Evolutionary conservation across 1,140 invertebrate species (phyloP).

Genomic region (Drosophila ironensis): DNA sequence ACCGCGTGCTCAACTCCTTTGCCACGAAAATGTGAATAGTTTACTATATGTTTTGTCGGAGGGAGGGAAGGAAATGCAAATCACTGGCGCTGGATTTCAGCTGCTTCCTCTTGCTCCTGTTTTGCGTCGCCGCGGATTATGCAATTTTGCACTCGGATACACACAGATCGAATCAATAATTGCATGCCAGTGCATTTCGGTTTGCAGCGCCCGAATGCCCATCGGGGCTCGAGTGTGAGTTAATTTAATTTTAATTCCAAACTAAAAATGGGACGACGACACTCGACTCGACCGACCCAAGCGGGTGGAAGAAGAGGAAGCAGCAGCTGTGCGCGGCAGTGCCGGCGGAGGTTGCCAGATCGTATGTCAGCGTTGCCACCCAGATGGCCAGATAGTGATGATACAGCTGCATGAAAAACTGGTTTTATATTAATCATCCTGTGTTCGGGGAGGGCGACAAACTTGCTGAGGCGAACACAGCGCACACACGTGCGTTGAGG

Average conservation of each 20-base stretch:
- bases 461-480: no score
- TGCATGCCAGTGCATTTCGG: constrained; percentile 40
- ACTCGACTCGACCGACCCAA: constrained; percentile 34
- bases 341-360: constrained; percentile 14
- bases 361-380: constrained; percentile 1
- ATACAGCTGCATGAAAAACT: constrained; percentile 11
- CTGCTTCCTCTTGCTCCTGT: constrained; percentile 17
- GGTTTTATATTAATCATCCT: constrained; percentile 5
- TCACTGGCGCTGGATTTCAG: constrained; percentile 1
- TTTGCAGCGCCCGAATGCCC: constrained; percentile 32
- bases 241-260: constrained; percentile 60
- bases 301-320: constrained; percentile 36
- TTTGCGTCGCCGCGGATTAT: constrained; percentile 30
- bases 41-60: no score
- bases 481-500: no score
- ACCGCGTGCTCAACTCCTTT: constrained; percentile 17
- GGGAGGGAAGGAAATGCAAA: no score
- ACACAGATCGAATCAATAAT: constrained; percentile 46
- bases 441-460: background rate
- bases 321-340: constrained; percentile 17
- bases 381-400: constrained; percentile 6
- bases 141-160: constrained; percentile 39
- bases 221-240: constrained; percentile 40
- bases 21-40: constrained; percentile 14
- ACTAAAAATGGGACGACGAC: constrained; percentile 37